Conservation (phyloP, 2,797 vertebrate genomes). For the Lepilemur ruficaudatus region DNA sequence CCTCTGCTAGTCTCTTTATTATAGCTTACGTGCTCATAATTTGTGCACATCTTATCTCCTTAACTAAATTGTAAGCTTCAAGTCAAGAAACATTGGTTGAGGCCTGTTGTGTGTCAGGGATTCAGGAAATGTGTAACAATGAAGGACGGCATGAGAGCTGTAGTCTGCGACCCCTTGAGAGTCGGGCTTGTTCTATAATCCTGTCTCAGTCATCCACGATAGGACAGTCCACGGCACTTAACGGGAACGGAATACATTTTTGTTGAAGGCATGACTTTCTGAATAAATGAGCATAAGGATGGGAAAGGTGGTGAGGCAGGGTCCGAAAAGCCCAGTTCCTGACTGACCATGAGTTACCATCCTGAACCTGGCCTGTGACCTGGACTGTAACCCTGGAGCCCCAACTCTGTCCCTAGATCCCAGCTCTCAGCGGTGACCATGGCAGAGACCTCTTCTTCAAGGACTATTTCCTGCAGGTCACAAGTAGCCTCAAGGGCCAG, state of each 20-base stretch:
- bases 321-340: not conserved
- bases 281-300: not conserved
- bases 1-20: slow-evolving; percentile 44
- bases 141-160: not conserved
- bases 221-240: not conserved
- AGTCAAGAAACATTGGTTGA: slow-evolving; percentile 2
- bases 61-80: slow-evolving; percentile 61
- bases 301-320: not conserved
- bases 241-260: not conserved
- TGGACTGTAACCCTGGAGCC: not conserved
- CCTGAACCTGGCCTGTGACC: not conserved
- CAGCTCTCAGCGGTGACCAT: not conserved
- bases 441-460: not conserved
- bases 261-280: not conserved
- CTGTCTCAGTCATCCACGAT: not conserved
- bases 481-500: not conserved
- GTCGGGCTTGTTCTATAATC: not conserved
- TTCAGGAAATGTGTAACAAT: not conserved
- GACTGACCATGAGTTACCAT: not conserved
- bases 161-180: not conserved
- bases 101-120: slow-evolving; percentile 17
- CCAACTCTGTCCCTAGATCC: not conserved
- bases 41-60: slow-evolving; percentile 65
- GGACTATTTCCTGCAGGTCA: not conserved
- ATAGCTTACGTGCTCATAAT: slow-evolving; percentile 53